These are phyloP conservation scores for Ophioninae sp. DNA, from an alignment of 2,888 invertebrate species.

Conservation along the genomic window DNA sequence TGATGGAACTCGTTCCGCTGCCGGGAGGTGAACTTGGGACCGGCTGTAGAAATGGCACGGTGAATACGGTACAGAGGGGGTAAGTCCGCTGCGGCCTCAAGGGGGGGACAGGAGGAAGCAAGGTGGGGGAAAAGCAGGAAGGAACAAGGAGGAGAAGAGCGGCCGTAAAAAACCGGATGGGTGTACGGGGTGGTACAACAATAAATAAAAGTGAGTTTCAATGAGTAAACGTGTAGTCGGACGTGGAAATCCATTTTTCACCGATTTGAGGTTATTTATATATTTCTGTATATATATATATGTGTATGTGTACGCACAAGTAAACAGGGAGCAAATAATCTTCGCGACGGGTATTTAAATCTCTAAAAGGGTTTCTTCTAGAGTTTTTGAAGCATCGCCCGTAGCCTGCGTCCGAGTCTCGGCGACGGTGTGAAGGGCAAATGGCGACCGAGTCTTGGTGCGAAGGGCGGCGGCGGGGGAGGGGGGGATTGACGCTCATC, in stretches of 20 bases:
- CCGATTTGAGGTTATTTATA: slow-evolving; percentile 3
- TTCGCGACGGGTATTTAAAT: neutral
- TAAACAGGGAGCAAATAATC: slow-evolving; percentile 24
- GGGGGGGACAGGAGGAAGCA: too few species aligned
- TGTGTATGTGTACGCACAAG: neutral
- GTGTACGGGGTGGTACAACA: too few species aligned
- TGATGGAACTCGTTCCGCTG: too few species aligned
- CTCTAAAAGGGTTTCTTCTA: slow-evolving; percentile 35
- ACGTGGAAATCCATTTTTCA: neutral
- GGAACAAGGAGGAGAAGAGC: too few species aligned
- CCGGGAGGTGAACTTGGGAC: too few species aligned
- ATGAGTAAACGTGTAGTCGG: neutral
- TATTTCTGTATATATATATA: slow-evolving; percentile 5
- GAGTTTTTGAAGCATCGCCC: slow-evolving; percentile 63
- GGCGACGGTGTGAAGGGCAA: slow-evolving; percentile 73
- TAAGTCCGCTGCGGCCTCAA: too few species aligned
- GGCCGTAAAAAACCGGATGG: too few species aligned
- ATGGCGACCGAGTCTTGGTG: slow-evolving; percentile 76
- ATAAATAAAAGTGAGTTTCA: neutral
- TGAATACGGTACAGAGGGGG: too few species aligned
- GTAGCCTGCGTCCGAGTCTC: slow-evolving; percentile 72
- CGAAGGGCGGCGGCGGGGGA: slow-evolving; percentile 72
- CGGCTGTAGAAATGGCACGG: too few species aligned
- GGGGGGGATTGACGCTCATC: slow-evolving; percentile 66
- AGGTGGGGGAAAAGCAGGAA: too few species aligned